phyloP scores from a whole-genome alignment of 1,140 invertebrate genomes.

The Procambarus virginalis region DNA sequence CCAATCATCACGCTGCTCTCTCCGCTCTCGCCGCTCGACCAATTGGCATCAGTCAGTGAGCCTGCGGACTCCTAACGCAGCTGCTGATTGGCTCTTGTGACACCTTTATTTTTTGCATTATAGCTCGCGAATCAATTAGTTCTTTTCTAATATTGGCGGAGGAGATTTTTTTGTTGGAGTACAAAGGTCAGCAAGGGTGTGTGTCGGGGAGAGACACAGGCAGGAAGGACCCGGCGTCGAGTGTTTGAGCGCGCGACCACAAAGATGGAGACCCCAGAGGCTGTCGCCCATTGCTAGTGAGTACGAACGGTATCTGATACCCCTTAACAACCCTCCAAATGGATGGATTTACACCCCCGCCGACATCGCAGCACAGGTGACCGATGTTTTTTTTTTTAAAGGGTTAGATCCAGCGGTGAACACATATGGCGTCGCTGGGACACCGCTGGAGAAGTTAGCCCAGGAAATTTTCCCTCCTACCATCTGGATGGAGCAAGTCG shows the following conservation, averaged over 20 bases:
- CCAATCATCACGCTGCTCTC: conserved; percentile 68
- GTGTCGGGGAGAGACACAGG: background rate
- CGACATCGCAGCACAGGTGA: conserved; percentile 1
- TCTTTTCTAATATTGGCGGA: conserved; percentile 51
- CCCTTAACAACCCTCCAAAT: background rate
- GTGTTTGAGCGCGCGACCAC: conserved; percentile 1
- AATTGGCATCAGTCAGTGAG: conserved; percentile 65
- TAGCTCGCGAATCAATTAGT: conserved; percentile 10
- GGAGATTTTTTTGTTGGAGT: conserved; percentile 39
- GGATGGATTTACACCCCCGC: conserved; percentile 5
- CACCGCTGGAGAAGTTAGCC: no score
- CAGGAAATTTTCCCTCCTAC: no score
- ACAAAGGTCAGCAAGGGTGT: conserved; percentile 25
- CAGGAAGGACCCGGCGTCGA: background rate
- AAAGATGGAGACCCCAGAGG: conserved; percentile 39
- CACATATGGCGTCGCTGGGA: no score
- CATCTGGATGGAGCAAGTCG: no score
- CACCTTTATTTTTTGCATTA: conserved; percentile 35
- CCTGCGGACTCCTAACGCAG: conserved; percentile 62
- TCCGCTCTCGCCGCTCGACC: conserved; percentile 62
- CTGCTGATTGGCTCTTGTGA: conserved; percentile 59
- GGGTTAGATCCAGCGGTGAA: no score
- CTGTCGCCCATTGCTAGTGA: conserved; percentile 35
- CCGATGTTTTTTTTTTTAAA: background rate
- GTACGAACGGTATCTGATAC: background rate